Base-by-base conservation (phyloP, 1,140 invertebrate genomes). In the Medauroidea extradentata region DNA sequence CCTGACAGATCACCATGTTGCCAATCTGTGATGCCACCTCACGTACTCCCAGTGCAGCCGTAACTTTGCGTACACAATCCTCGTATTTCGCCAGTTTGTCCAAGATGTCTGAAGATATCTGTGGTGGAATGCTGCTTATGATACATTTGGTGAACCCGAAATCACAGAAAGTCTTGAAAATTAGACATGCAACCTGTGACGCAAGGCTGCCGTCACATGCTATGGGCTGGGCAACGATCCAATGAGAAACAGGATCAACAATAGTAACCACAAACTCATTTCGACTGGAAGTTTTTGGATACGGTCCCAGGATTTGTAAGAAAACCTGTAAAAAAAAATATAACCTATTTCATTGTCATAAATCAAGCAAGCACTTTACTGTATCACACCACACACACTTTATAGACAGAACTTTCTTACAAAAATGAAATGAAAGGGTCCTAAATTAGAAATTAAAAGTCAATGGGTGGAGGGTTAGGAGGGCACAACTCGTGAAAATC, bases 241-340 rank as follows among this genome's bases (percentile, higher is more conserved):
- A 73, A 24, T 63, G 55, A n/a, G 71, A 72, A 13, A 67, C 67
- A 29, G 69, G 66, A 62, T 73, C 71, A n/a, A 66, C 60, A 44
- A 73, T 60, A 16, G 65, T 66, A 5, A 67, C 19, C 3, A 72
- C 49, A n/a, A 59, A 64, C 43, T 70, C 65, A 46, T 69, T 66
- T 34, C 63, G 59, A 24, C 53, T 55, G 9, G 52, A 49, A 14
- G 67, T 70, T 44, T 64, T 64, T 41, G 61, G 59, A 57, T 64
- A 71, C 55, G 70, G 70, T 14, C 70, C 70, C 41, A 67, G 57
- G 3, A 72, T 43, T 19, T 65, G 60, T 21, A 70, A 61, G 50
- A 70, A 67, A 5, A 72, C 69, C 70, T 71, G 60, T 44, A 65
- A 63, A 24, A 25, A 46, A 57, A 34, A 55, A 43, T 57, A 59